Evolutionary conservation across 2,797 vertebrate species (phyloP), one percentile per base, ranked within the genome.

Genomic region (Lophius americanus): DNA sequence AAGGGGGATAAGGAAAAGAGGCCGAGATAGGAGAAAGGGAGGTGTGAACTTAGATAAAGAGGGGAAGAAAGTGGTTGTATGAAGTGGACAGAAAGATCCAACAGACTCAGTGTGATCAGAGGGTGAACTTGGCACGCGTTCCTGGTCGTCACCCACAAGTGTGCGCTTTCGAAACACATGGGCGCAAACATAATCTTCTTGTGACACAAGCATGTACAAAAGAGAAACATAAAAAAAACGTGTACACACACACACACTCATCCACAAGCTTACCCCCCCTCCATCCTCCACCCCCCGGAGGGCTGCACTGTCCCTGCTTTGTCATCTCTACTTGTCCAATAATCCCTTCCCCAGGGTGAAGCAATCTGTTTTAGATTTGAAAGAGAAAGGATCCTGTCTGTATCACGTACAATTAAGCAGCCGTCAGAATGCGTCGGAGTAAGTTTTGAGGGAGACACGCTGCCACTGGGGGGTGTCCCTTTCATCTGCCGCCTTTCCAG

Each of bases 351-450:
- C 87, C 70, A 76, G 85, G 84, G 92, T 91, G 90, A 92, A 89
- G 86, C 90, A 92, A 93, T 93, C 92, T 93, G 91, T 91, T 93
- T 92, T 88, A 86, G 86, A 90, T 92, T 87, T 92, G 82, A 92
- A 90, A 87, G 86, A 85, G 86, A 92, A 92, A 89, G 85, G 80
- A 64, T 76, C 78, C 63, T 79, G 87, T 73, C 88, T 88, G 87
- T 88, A 91, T 94, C 90, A 88, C 87, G 81, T 93, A 91, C 92
- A 91, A 91, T 92, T 91, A 92, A 90, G 89, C 88, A 88, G 87
- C 91, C 86, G 84, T 92, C 89, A 90, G 88, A 91, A 91, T 64
- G 79, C 80, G 81, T 91, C 73, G 79, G 79, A 63, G 62, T 76
- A 86, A 87, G 84, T 85, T 88, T 81, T 75, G 86, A 81, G 83